phyloP scores from a whole-genome alignment of 1,140 invertebrate genomes.

The Hypothenemus hampei region DNA sequence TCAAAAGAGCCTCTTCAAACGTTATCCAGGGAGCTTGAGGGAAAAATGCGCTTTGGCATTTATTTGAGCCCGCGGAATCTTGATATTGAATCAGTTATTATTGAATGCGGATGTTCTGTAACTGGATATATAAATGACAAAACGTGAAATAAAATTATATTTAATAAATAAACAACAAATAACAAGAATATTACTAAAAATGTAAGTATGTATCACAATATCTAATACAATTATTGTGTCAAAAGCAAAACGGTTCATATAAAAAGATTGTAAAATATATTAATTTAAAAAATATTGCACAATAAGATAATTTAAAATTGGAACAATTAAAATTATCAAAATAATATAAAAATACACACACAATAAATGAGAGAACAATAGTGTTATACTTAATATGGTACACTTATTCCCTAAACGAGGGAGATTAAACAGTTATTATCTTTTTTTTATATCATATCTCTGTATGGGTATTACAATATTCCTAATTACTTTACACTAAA shows the following conservation, averaged over 20 bases:
- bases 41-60: conserved; percentile 74
- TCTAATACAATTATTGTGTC: too few species aligned
- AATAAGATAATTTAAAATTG: too few species aligned
- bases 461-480: conserved; percentile 4
- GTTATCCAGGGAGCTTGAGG: conserved; percentile 64
- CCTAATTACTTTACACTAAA: conserved; percentile 10
- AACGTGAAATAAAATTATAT: not conserved
- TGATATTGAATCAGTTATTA: not conserved
- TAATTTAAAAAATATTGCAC: too few species aligned
- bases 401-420: too few species aligned
- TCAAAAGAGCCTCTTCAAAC: conserved; percentile 81
- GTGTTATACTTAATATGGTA: too few species aligned
- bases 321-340: too few species aligned
- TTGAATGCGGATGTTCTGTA: conserved; percentile 8
- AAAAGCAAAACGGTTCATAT: too few species aligned
- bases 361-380: too few species aligned
- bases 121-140: not conserved
- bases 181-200: conserved; percentile 1
- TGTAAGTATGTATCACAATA: conserved; percentile 1
- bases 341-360: too few species aligned
- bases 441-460: conserved; percentile 1
- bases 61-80: conserved; percentile 47
- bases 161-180: conserved; percentile 2
- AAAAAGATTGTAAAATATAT: too few species aligned
- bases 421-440: conserved; percentile 3